Percentiles rank a stretch among this genome's conserved stretches.
Conservation (phyloP, 2,797 vertebrate species). For the Falco novaeseelandiae region DNA sequence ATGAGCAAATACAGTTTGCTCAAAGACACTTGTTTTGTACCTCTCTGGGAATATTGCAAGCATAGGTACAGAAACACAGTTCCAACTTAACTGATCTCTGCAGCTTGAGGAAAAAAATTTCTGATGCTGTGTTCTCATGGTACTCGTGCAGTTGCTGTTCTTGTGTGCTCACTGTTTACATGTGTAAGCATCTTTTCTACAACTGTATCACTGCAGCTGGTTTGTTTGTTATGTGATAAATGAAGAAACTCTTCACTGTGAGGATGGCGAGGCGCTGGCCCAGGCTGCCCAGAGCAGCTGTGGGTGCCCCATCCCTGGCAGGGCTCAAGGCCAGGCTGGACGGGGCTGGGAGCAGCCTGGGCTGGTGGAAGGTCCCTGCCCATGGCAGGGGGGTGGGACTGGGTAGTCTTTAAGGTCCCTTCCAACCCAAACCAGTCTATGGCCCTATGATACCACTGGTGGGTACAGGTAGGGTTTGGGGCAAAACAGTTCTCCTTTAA, state of each 20-base stretch:
- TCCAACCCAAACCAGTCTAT: no score
- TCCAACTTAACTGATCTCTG: neutral
- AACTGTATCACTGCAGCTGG: neutral
- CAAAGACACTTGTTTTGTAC: neutral
- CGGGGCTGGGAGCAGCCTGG: no score
- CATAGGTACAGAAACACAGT: neutral
- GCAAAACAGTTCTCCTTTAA: neutral
- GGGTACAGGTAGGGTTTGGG: neutral
- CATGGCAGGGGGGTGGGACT: no score
- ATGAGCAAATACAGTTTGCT: neutral
- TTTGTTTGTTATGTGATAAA: neutral
- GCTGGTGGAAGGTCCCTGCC: no score
- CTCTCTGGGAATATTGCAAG: neutral
- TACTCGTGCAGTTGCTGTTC: neutral
- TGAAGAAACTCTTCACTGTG: no score
- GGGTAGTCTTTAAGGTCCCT: no score
- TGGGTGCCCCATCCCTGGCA: no score
- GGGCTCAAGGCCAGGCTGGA: no score
- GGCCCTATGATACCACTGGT: neutral
- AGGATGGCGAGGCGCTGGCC: no score
- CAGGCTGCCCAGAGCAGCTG: no score
- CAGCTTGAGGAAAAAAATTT: neutral
- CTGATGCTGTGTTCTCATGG: neutral
- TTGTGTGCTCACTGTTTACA: neutral
- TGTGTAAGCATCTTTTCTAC: rapidly evolving